Percentiles rank a stretch among this genome's conserved stretches.
These are phyloP conservation scores for Catostylus mosaicus DNA, from an alignment of 30 jellyfish, hydroid and myxozoan genomes.

Conservation along the genomic window DNA sequence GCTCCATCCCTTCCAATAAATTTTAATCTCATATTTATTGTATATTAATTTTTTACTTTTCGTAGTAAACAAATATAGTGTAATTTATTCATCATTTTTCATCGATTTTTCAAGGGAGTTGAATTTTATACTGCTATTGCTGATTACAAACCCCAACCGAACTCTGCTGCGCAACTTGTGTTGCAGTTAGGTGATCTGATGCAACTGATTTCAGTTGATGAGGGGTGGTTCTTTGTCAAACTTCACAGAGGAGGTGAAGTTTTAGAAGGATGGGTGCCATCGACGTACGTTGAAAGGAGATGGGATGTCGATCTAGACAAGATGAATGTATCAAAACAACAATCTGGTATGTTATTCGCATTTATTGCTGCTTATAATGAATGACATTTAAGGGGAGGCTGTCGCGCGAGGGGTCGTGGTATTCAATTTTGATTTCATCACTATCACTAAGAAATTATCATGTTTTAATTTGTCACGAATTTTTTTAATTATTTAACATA, in stretches of 20 bases:
- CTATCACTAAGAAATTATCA: too few species aligned
- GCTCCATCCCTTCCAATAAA: too few species aligned
- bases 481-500: too few species aligned
- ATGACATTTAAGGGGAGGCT: too few species aligned
- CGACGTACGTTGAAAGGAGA: conserved; percentile 75
- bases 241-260: conserved; percentile 71
- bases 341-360: conserved; percentile 29
- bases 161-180: conserved; percentile 54
- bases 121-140: conserved; percentile 76
- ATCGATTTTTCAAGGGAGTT: conserved; percentile 43
- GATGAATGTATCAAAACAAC: conserved; percentile 25
- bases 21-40: background rate
- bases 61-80: background rate
- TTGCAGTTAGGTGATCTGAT: conserved; percentile 83
- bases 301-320: conserved; percentile 65
- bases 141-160: conserved; percentile 72
- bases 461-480: too few species aligned
- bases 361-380: too few species aligned
- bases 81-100: background rate
- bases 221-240: conserved; percentile 89
- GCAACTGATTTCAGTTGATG: conserved; percentile 87
- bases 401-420: too few species aligned
- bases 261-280: conserved; percentile 97
- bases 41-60: background rate
- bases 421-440: too few species aligned